Conservation (phyloP, 1,140 invertebrate species). For the Polypedilum pembai region DNA sequence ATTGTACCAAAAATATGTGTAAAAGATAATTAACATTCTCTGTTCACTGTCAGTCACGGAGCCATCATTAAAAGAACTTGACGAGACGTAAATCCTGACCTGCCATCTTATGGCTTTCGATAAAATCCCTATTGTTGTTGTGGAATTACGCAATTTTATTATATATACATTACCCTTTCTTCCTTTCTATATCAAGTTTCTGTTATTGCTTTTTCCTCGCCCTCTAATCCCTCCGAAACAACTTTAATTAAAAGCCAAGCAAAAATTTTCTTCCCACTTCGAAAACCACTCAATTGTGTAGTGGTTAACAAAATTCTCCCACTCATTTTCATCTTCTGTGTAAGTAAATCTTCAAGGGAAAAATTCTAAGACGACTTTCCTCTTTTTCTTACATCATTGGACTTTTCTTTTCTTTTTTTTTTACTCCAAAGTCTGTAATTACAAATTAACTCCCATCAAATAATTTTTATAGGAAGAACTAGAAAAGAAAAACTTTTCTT, state of each 20-base stretch:
- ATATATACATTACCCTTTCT: neutral
- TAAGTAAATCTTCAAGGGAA: neutral
- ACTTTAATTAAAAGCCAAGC: constrained; percentile 6
- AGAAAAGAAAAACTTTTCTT: no score
- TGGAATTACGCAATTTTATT: neutral
- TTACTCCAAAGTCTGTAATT: neutral
- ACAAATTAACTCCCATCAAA: constrained; percentile 3
- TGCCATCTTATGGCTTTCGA: neutral
- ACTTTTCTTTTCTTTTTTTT: neutral
- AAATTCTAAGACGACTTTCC: no score
- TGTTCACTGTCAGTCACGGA: neutral
- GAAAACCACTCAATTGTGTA: neutral
- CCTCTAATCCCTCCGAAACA: neutral
- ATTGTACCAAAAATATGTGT: no score
- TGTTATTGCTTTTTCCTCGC: neutral
- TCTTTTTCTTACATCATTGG: constrained; percentile 11
- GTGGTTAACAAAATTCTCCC: neutral
- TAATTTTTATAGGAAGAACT: neutral
- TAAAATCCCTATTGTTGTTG: neutral
- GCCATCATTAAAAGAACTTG: constrained; percentile 17
- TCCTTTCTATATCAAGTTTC: neutral
- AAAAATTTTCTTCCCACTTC: neutral
- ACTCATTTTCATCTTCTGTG: neutral
- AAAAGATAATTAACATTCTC: constrained; percentile 1
- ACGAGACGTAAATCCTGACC: constrained; percentile 15